phyloP scores from a whole-genome alignment of 2,113 vertebrate species.

The Elanoides forficatus region DNA sequence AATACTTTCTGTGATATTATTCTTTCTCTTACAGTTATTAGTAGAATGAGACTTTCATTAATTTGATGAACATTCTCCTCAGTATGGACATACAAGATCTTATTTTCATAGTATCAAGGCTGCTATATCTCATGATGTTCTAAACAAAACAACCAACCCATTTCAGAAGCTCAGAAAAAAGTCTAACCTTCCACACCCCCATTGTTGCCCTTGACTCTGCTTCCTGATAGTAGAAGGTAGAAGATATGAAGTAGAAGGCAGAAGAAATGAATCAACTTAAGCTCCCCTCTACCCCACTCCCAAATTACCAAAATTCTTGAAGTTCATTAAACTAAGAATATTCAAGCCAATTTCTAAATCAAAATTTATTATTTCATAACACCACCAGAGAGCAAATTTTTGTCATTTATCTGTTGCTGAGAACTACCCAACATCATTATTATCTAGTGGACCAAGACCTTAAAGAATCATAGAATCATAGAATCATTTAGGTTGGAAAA shows the following conservation, averaged over 20 bases:
- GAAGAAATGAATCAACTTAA: background rate
- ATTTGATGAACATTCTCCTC: background rate
- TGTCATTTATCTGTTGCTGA: background rate
- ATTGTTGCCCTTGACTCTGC: background rate
- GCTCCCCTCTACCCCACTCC: no score
- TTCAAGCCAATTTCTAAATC: background rate
- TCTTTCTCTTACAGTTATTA: background rate
- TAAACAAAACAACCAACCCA: background rate
- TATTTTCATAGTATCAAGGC: background rate
- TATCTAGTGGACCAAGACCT: background rate
- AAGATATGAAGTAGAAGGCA: background rate
- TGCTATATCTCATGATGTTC: background rate
- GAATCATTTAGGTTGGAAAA: background rate
- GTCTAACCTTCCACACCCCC: background rate
- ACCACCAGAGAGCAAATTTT: background rate
- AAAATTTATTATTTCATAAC: background rate
- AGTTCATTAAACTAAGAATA: background rate
- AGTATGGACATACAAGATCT: background rate
- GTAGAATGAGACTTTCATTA: background rate
- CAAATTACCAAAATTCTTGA: background rate
- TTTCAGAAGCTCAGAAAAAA: background rate
- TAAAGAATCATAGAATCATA: background rate
- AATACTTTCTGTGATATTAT: background rate
- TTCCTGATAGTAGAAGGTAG: background rate
- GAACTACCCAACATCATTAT: background rate